phyloP scores from a whole-genome alignment of 92 coral and sea anemone genomes.

The Micromussa lordhowensis region DNA sequence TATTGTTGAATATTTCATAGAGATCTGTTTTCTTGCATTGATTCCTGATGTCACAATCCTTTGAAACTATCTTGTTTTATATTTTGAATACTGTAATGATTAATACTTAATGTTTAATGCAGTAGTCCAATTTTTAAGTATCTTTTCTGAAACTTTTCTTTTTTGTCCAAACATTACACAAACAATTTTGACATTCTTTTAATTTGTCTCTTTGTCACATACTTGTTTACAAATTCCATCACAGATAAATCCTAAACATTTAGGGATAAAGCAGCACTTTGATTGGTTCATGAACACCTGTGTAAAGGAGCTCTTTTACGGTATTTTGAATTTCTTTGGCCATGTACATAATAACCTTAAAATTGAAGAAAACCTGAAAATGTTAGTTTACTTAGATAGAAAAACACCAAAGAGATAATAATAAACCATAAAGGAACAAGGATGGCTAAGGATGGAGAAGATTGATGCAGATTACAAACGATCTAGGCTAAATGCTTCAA shows the following conservation, averaged over 20 bases:
- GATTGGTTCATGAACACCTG: constrained; percentile 8
- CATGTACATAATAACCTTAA: no score
- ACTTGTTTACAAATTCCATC: not conserved
- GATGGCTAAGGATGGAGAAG: no score
- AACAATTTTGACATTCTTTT: not conserved
- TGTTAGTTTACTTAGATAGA: no score
- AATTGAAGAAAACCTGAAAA: no score
- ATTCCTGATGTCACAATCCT: not conserved
- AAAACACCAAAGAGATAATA: no score
- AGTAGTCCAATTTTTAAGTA: not conserved
- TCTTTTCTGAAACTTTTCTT: not conserved
- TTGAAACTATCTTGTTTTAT: not conserved
- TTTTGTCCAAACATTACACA: not conserved
- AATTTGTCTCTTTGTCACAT: not conserved
- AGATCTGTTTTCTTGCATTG: not conserved
- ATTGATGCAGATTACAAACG: no score
- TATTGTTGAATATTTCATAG: not conserved
- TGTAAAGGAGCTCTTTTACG: no score
- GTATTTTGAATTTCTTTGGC: no score
- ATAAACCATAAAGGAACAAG: no score
- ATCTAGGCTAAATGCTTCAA: no score
- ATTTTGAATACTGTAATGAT: not conserved
- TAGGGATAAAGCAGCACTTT: not conserved
- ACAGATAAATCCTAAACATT: not conserved
- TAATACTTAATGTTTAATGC: not conserved